phyloP scores from a whole-genome alignment of 2,888 invertebrate species.

The Eurois occulta region DNA sequence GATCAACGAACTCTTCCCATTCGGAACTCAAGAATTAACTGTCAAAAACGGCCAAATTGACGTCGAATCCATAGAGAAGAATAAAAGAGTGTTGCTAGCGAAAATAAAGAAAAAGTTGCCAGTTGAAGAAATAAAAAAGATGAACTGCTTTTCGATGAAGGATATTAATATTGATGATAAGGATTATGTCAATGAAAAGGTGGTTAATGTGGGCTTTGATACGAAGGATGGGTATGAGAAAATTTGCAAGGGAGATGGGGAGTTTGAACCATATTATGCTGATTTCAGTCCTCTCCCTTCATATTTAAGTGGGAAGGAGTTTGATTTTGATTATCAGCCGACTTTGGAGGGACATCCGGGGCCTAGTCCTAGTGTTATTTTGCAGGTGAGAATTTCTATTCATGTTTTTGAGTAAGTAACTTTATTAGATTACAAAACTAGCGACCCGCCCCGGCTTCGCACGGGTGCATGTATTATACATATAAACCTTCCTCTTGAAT shows the following conservation, averaged over 20 bases:
- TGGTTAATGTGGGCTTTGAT: conserved; percentile 84
- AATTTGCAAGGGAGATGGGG: conserved; percentile 65
- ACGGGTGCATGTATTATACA: no score
- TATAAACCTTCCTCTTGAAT: no score
- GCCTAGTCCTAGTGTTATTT: conserved; percentile 97
- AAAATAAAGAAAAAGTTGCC: conserved; percentile 74
- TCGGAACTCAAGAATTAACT: conserved; percentile 68
- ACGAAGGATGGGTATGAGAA: conserved; percentile 77
- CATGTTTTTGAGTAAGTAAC: not conserved
- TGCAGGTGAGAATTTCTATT: conserved; percentile 91
- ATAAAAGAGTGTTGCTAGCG: conserved; percentile 79
- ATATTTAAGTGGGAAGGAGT: conserved; percentile 80
- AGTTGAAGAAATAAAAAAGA: conserved; percentile 75
- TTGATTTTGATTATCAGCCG: conserved; percentile 97
- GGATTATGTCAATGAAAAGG: conserved; percentile 81
- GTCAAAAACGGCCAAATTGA: conserved; percentile 77
- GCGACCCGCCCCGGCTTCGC: no score
- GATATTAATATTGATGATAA: conserved; percentile 83
- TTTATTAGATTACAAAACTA: no score
- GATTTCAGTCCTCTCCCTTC: conserved; percentile 69
- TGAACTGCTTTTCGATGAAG: conserved; percentile 87
- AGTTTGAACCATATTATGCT: conserved; percentile 79
- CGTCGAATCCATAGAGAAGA: conserved; percentile 83
- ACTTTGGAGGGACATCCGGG: conserved; percentile 95
- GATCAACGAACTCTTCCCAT: conserved; percentile 80